These are phyloP conservation scores for Ectropis crepuscularia DNA, from an alignment of 2,888 invertebrate species.

Conservation along the genomic window DNA sequence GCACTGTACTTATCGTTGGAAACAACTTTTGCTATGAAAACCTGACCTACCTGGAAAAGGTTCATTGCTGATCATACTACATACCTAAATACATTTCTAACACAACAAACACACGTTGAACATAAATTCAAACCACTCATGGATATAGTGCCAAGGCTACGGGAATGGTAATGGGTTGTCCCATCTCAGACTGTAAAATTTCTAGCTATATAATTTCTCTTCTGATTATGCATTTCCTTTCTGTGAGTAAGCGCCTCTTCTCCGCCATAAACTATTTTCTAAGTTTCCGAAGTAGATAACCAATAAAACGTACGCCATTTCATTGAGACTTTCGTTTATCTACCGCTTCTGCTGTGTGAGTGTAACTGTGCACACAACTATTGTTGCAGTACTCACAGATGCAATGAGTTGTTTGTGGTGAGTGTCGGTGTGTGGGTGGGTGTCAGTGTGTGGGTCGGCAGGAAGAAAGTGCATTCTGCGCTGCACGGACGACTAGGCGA, in stretches of 20 bases:
- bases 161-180: too few species aligned
- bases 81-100: too few species aligned
- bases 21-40: too few species aligned
- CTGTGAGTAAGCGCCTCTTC: constrained; percentile 29
- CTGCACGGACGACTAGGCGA: constrained; percentile 70
- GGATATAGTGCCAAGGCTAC: too few species aligned
- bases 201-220: constrained; percentile 5
- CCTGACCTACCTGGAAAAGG: too few species aligned
- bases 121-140: too few species aligned
- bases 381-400: constrained; percentile 10
- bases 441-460: constrained; percentile 46
- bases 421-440: constrained; percentile 39
- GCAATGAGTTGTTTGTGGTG: constrained; percentile 22
- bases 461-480: constrained; percentile 83
- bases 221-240: constrained; percentile 19
- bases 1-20: too few species aligned
- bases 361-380: constrained; percentile 25
- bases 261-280: constrained; percentile 35
- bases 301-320: constrained; percentile 36
- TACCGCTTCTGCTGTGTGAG: constrained; percentile 16
- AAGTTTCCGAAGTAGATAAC: constrained; percentile 36
- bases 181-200: background rate
- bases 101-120: too few species aligned
- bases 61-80: too few species aligned
- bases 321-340: constrained; percentile 45